Evolutionary conservation across 2,888 invertebrate species (phyloP).

Genomic region (Cantharis flavilabris): DNA sequence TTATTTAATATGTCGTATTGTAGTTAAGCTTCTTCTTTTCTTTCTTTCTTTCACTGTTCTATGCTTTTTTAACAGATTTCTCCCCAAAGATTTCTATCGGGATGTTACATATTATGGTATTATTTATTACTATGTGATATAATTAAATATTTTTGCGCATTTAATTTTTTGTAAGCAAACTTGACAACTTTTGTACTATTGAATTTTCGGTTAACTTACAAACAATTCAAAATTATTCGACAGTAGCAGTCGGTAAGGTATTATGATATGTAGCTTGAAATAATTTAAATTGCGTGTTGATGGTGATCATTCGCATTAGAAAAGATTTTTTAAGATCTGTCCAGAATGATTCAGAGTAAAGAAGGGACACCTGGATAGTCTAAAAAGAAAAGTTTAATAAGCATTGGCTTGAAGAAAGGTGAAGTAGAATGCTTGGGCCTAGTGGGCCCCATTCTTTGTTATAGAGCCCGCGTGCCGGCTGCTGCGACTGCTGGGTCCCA

Average conservation of each 20-base stretch:
- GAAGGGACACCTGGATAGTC: constrained; percentile 32
- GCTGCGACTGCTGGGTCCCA: constrained; percentile 36
- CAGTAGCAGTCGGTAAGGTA: background rate
- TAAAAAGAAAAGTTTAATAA: constrained; percentile 32
- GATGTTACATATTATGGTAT: background rate
- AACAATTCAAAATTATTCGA: background rate
- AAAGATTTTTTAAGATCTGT: constrained; percentile 2
- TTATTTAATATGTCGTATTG: background rate
- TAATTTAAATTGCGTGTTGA: background rate
- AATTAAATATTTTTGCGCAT: background rate
- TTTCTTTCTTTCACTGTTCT: background rate
- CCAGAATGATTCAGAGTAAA: background rate
- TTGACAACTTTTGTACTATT: background rate
- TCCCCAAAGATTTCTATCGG: background rate
- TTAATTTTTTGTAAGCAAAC: background rate
- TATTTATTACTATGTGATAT: background rate
- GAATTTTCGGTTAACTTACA: background rate
- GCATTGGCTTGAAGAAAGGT: constrained; percentile 38
- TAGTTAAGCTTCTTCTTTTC: background rate
- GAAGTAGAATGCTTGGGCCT: constrained; percentile 34
- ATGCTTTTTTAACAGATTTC: background rate
- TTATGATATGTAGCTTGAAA: background rate
- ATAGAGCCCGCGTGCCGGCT: constrained; percentile 34
- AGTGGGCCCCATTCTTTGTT: constrained; percentile 35
- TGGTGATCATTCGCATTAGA: background rate